Base-by-base conservation (phyloP, 2,113 vertebrate genomes). In the Butorides virescens region DNA sequence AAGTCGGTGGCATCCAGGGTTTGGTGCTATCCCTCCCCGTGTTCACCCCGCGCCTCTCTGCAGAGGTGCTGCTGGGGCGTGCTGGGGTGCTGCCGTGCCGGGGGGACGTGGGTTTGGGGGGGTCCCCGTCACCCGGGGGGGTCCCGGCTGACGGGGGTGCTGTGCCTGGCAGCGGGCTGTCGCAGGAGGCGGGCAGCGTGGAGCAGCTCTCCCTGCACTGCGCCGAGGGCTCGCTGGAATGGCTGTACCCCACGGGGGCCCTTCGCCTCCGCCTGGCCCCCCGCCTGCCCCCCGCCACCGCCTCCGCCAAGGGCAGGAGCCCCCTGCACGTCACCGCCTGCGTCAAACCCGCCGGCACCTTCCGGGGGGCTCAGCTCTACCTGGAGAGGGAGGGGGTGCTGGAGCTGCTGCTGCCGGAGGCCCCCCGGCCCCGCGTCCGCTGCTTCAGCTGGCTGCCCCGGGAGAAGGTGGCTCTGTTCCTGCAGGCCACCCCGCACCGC, bases 311-410 rank as follows among this genome's bases (percentile, higher is more conserved):
- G 10, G 97, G 71, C n/a, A 49, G 94, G 84, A 94, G 95, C 89
- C 97, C 97, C 5, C 95, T 80, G 14, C 98, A 98, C 5, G 42
- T 99, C 95, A 98, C 98, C 0, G 98, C 98, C 96, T 99, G 99
- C 70, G 93, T 99, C 86, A 99, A 99, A 88, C 99, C 99, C 1
- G 92, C 97, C 1, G 97, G 97, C 72, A 97, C 98, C 66, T 99
- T 99, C 93, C 97, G 98, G 1, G 99, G 99, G 17, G 99, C 99
- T 63, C 99, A 99, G 97, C 98, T 99, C 81, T 99, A 99, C 97
- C 96, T 99, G 93, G 99, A 99, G 95, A 97, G 98, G 49, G 98
- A 99, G 0, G 98, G 99, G 11, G 49, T 97, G 63, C 98, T 99
- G 96, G 98, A 99, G 97, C 98, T 99, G n/a, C 97, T 99, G 94